Evolutionary conservation across 2,797 vertebrate genomes (phyloP).

Genomic region (Scyliorhinus canicula): DNA sequence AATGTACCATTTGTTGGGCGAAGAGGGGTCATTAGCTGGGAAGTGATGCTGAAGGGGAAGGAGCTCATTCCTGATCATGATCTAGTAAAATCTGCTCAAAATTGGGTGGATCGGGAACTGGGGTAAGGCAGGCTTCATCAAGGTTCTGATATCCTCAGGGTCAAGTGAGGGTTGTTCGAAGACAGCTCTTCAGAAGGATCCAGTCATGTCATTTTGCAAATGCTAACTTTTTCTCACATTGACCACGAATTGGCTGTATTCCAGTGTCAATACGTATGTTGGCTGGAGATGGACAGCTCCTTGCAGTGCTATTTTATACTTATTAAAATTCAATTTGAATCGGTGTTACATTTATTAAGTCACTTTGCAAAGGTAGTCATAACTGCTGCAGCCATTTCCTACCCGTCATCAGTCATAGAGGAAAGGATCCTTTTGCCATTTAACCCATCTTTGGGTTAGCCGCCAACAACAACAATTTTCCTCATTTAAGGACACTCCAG

Average conservation of each 20-base stretch:
- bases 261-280: background rate
- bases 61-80: background rate
- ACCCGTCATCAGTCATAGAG: background rate
- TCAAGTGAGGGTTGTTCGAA: background rate
- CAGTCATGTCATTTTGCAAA: background rate
- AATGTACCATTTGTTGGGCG: no score
- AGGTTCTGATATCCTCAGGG: background rate
- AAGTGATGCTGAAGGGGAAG: background rate
- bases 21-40: background rate
- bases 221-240: background rate
- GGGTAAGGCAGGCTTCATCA: background rate
- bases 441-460: background rate
- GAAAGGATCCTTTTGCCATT: background rate
- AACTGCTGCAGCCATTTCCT: background rate
- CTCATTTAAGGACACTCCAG: background rate
- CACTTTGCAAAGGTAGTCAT: background rate
- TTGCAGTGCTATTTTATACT: background rate
- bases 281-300: background rate
- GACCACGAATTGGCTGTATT: background rate
- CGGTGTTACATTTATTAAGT: background rate
- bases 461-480: background rate
- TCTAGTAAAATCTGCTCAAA: background rate
- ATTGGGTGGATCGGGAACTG: background rate
- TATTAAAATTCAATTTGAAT: background rate
- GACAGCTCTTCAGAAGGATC: background rate